Conservation (phyloP, 92 coral and sea anemone genomes). For the Epizoanthus scotinus region DNA sequence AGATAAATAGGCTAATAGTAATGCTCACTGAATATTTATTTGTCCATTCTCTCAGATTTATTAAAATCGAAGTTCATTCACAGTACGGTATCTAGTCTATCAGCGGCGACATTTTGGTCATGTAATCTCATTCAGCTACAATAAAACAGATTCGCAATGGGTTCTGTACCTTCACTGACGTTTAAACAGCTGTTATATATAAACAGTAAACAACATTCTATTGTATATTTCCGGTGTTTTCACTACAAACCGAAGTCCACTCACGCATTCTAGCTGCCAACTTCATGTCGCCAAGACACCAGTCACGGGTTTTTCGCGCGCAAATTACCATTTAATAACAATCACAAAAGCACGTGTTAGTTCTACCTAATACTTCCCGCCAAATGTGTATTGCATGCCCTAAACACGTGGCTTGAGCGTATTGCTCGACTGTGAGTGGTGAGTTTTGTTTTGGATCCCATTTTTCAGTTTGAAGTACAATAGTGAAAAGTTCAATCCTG, state of each 20-base stretch:
- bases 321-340: slow-evolving; percentile 3
- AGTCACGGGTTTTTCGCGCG: slow-evolving; percentile 42
- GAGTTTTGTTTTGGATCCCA: not conserved
- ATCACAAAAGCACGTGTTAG: slow-evolving; percentile 36
- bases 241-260: slow-evolving; percentile 2
- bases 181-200: too few species aligned
- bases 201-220: too few species aligned
- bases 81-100: too few species aligned
- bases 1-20: too few species aligned
- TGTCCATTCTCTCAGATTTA: too few species aligned
- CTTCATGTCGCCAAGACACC: slow-evolving; percentile 19
- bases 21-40: too few species aligned
- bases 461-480: slow-evolving; percentile 21
- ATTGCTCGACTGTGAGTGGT: slow-evolving; percentile 10
- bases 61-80: too few species aligned
- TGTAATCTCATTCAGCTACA: too few species aligned
- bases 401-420: slow-evolving; percentile 1
- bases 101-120: too few species aligned
- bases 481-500: slow-evolving; percentile 30
- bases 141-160: too few species aligned
- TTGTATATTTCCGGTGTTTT: not conserved
- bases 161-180: too few species aligned
- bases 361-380: slow-evolving; percentile 7
- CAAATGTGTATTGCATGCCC: slow-evolving; percentile 24
- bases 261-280: slow-evolving; percentile 17